These are phyloP conservation scores for Marmota monax DNA, from an alignment of 2,113 vertebrate genomes.

Conservation along the genomic window DNA sequence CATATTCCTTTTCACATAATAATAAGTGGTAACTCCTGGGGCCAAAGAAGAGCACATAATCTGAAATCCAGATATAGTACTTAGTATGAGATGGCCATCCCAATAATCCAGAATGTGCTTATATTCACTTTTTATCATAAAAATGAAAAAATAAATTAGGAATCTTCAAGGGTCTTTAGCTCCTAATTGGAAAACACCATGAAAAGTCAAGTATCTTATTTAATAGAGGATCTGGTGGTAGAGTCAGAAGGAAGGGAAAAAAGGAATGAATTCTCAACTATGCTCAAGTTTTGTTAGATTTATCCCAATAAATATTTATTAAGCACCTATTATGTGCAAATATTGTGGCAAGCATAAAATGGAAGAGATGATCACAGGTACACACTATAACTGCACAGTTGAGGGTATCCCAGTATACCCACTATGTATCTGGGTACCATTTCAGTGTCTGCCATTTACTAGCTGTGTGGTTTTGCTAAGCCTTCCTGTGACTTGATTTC, in stretches of 20 bases:
- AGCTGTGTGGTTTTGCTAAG: not conserved
- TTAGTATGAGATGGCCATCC: constrained; percentile 1
- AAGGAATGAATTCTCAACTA: not conserved
- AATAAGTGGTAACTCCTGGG: not conserved
- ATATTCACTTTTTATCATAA: constrained; percentile 18
- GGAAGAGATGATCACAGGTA: not conserved
- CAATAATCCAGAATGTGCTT: not conserved
- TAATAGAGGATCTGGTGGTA: not conserved
- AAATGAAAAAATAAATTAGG: not conserved
- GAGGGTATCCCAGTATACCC: not conserved
- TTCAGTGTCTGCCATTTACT: not conserved
- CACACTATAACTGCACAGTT: not conserved
- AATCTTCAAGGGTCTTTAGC: not conserved
- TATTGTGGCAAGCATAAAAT: not conserved
- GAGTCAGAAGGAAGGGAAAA: not conserved
- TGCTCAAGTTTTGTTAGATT: not conserved
- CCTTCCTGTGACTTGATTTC: constrained; percentile 4
- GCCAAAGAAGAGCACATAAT: not conserved
- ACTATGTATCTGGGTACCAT: not conserved
- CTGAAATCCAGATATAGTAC: not conserved
- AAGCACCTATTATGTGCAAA: not conserved
- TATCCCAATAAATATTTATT: not conserved
- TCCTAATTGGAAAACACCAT: not conserved
- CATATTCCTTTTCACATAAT: no score
- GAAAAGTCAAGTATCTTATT: not conserved